These are phyloP conservation scores for Plagodis dolabraria DNA, from an alignment of 2,888 invertebrate species.

Conservation along the genomic window DNA sequence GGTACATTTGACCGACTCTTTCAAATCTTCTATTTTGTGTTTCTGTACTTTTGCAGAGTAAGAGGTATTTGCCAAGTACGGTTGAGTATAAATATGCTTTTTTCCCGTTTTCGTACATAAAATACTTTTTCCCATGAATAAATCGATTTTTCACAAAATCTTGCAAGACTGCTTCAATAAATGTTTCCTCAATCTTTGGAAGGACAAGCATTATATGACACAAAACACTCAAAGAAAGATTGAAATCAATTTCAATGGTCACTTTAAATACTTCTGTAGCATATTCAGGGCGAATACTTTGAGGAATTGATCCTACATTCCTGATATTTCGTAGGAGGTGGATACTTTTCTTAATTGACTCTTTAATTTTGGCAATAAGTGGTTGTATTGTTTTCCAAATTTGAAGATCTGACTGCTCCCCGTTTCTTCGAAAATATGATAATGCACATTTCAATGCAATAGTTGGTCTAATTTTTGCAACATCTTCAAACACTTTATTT, in stretches of 20 bases:
- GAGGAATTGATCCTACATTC: conserved; percentile 43
- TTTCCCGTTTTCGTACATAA: conserved; percentile 21
- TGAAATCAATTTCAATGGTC: conserved; percentile 34
- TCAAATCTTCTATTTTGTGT: conserved; percentile 44
- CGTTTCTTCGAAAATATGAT: conserved; percentile 38
- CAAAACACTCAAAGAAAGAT: conserved; percentile 37
- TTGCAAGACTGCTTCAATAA: conserved; percentile 10
- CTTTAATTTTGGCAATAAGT: conserved; percentile 40
- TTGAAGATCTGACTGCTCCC: conserved; percentile 36
- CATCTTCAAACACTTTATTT: conserved; percentile 38
- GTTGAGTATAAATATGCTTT: conserved; percentile 39
- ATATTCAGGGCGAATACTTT: conserved; percentile 51
- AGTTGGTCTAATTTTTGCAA: conserved; percentile 46
- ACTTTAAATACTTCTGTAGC: conserved; percentile 47
- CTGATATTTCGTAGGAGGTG: conserved; percentile 24
- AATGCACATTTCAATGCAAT: conserved; percentile 51
- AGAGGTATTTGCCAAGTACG: conserved; percentile 55
- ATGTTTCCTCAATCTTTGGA: conserved; percentile 12
- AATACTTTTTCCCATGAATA: conserved; percentile 22
- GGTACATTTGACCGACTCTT: conserved; percentile 46
- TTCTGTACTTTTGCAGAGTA: conserved; percentile 47
- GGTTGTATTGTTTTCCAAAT: conserved; percentile 58
- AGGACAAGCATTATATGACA: conserved; percentile 38
- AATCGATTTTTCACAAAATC: conserved; percentile 8
- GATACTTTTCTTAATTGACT: conserved; percentile 24